Evolutionary conservation across 2,113 vertebrate species (phyloP), one percentile per base, ranked within the genome.

Genomic region (Mungos mungo): DNA sequence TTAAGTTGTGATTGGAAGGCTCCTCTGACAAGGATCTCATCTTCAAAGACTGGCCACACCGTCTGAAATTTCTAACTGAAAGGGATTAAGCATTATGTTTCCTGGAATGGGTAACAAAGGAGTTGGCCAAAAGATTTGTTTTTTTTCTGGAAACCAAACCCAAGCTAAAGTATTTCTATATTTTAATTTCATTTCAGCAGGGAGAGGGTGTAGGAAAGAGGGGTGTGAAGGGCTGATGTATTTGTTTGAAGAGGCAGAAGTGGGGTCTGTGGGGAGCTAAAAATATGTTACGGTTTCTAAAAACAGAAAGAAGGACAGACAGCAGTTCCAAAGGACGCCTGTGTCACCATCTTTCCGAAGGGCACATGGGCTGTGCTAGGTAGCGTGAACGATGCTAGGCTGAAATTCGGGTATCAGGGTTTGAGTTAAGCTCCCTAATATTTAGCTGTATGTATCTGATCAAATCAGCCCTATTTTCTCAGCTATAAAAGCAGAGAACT

Each of bases 241-340:
- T 45, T 54, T 12, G 7, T 69, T 29, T 63, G n/a, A 69, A 68
- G 74, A 35, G 16, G 52, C 0, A 3, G 60, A 72, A 50, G 29
- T 31, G n/a, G 41, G 27, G 4, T 2, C 31, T 27, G 8, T 1
- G 11, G 50, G 31, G 31, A 25, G 65, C 25, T 35, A 13, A n/a
- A 65, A 4, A 25, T 6, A 38, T 6, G 14, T 18, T 1, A 11
- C 7, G 6, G 35, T 76, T 69, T 13, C 65, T 23, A 18, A 83
- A 16, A 5, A 29, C n/a, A 45, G 23, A 25, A 18, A 6, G 41
- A 21, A 41, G 45, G 21, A n/a, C 0, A 25, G 23, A 21, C 18
- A 1, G 7, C 7, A 3, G 18, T 2, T 3, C n/a, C 15, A 76
- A n/a, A 25, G 15, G 29, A 7, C 31, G 80, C 16, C 0, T 29